Percentiles rank a stretch among this genome's conserved stretches.
Conservation (phyloP, 2,113 vertebrate genomes). For the Mionectes macconnelli region DNA sequence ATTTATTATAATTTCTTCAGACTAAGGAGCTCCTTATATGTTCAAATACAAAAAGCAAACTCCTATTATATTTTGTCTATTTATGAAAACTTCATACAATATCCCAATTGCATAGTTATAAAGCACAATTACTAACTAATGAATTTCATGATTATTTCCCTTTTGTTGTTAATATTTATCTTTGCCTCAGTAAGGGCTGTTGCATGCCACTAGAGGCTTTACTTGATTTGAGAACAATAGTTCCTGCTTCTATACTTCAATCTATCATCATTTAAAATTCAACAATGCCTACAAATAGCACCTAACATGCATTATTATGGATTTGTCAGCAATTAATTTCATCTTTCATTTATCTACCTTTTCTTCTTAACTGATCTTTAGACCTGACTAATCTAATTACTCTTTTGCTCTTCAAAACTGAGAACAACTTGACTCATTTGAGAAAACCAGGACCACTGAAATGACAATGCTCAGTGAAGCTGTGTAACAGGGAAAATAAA, state of each 20-base stretch:
- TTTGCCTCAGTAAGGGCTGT: neutral
- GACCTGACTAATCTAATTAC: neutral
- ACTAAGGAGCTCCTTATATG: neutral
- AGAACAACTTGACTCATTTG: neutral
- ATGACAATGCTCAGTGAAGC: neutral
- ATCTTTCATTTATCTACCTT: neutral
- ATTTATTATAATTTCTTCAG: neutral
- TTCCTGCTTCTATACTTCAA: neutral
- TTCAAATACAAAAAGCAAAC: neutral
- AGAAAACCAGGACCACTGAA: neutral
- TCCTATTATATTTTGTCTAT: neutral
- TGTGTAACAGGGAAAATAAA: neutral
- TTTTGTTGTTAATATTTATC: neutral
- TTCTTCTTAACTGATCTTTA: neutral
- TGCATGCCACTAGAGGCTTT: neutral
- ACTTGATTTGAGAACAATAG: neutral
- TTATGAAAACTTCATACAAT: neutral
- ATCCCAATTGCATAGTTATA: neutral
- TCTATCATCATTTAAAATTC: neutral
- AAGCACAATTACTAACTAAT: neutral
- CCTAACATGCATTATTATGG: neutral
- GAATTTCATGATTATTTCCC: neutral
- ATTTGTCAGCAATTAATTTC: neutral
- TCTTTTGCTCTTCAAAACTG: neutral
- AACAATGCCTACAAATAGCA: neutral